Base-by-base conservation (phyloP, 2,888 invertebrate species). In the Synanthedon andrenaeformis region DNA sequence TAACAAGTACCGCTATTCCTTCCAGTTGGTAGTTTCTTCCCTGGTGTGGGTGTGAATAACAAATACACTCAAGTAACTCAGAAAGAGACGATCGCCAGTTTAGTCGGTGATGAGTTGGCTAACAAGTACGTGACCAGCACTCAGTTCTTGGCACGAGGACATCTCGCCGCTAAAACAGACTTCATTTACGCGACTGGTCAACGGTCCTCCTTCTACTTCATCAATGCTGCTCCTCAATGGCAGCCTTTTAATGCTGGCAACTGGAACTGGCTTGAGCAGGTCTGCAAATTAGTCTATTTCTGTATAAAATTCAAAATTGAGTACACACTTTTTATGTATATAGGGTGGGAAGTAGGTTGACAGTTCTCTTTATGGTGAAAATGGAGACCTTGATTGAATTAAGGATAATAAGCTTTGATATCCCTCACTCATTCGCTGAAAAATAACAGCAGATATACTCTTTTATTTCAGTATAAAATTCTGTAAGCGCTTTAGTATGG, bases 211-310 rank as follows among this genome's bases (percentile, higher is more conserved):
- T 92, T 91, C 72, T 90, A 90, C 70, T 92, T 90, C 64, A 76
- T 91, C 52, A 93, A 93, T 64, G 88, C 87, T 1, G 90, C 90
- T 1, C 92, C 92, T 1, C 92, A 92, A 60, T 93, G 92, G 92
- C 90, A 91, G 55, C 81, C 81, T 0, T 89, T 91, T 63, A 91
- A 91, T 59, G 87, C 74, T 55, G 89, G 89, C n/a, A 90, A 90
- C 68, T 91, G 90, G 90, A 83, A 86, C 69, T 72, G 64, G 54
- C 68, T 90, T n/a, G 90, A 90, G 63, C 76, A 72, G 61, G 82
- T 80, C 54, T 55, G 53, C 54, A 45, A 14, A 13, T 45, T 45
- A 17, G 49, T 49, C 12, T 12, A n/a, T 45, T 45, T 35, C 35
- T 35, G 35, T 35, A 35, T 35, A 35, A 1, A 4, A 23, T 5